These are phyloP conservation scores for Stegophylla sp. DNA, from an alignment of 2,888 invertebrate genomes.

Conservation along the genomic window DNA sequence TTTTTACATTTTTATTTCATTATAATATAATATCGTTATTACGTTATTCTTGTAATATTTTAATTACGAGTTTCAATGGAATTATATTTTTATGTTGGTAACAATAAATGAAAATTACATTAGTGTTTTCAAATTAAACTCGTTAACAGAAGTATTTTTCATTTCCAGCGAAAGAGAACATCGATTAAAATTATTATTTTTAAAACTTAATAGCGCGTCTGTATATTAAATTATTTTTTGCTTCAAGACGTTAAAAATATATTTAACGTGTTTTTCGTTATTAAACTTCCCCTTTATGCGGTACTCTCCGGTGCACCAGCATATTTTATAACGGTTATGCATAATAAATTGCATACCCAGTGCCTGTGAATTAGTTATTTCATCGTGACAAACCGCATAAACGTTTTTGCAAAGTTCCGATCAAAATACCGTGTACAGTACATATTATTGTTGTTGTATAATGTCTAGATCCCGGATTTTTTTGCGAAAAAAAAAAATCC, in stretches of 20 bases:
- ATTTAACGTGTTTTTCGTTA: constrained; percentile 5
- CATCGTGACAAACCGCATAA: background rate
- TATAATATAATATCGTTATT: background rate
- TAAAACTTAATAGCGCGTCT: background rate
- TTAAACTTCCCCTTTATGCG: background rate
- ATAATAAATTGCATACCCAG: constrained; percentile 2
- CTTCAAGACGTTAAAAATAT: constrained; percentile 10
- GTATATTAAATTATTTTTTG: background rate
- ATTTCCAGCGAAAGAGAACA: background rate
- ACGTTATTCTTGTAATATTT: background rate
- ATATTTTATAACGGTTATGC: background rate
- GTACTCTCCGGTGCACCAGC: background rate
- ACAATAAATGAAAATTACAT: background rate
- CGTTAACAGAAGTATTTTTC: background rate
- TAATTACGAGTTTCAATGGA: background rate
- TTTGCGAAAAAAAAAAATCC: too few species aligned
- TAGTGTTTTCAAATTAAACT: background rate
- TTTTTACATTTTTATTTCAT: background rate
- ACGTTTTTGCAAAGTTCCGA: background rate
- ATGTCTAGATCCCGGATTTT: too few species aligned
- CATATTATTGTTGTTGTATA: too few species aligned
- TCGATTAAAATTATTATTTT: background rate
- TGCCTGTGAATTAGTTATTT: constrained; percentile 24
- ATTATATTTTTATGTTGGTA: background rate
- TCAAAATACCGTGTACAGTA: too few species aligned